Conservation (phyloP, 2,797 vertebrate genomes). For the Monodelphis domestica region DNA sequence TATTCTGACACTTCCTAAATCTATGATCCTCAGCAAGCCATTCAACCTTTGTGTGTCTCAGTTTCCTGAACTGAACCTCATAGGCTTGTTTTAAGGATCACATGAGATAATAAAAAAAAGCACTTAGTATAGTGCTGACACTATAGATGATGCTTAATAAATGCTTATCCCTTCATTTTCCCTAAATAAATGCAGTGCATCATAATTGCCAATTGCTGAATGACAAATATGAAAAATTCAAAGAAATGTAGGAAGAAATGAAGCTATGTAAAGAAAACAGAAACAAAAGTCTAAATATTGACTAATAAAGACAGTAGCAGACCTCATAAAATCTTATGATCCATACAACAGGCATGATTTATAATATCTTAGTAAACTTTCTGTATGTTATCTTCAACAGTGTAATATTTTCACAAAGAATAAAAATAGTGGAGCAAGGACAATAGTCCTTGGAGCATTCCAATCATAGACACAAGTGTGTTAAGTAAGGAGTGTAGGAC, state of each 20-base stretch:
- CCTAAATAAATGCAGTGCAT: neutral
- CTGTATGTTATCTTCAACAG: neutral
- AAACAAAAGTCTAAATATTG: too few species aligned
- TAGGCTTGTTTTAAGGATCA: neutral
- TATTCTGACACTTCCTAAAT: neutral
- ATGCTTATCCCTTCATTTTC: neutral
- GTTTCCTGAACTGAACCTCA: neutral
- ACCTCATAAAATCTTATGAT: neutral
- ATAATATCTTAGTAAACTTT: too few species aligned
- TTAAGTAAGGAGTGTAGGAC: neutral
- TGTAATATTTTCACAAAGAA: too few species aligned
- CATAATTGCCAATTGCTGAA: neutral
- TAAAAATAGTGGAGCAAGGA: neutral
- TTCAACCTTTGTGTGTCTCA: neutral
- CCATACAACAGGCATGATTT: neutral
- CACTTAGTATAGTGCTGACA: neutral
- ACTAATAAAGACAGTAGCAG: neutral
- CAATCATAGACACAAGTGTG: neutral
- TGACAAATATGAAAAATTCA: neutral
- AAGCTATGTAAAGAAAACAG: too few species aligned
- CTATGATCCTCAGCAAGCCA: neutral
- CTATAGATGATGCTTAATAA: neutral
- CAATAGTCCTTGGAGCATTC: neutral
- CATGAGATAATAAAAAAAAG: neutral
- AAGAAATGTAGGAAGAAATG: neutral